Base-by-base conservation (phyloP, 2,113 vertebrate species). In the Syrrhaptes paradoxus region DNA sequence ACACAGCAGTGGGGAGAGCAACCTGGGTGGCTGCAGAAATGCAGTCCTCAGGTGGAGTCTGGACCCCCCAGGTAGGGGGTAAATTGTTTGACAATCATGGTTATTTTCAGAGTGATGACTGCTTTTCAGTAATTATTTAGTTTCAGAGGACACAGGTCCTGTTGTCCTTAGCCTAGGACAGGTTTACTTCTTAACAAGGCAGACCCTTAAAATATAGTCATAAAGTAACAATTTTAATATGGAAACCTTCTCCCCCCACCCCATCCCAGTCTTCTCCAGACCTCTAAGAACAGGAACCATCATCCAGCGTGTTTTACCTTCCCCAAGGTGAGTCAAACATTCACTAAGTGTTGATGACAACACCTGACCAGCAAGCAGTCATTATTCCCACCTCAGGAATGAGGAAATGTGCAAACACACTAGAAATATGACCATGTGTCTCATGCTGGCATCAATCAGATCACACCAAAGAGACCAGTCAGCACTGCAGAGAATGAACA, bases 371-470 rank as follows among this genome's bases (percentile, higher is more conserved):
- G 51, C n/a, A 38, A 54, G 48, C 45, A 75, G 70, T n/a, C 38
- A 34, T 34, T 63, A 66, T 52, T 18, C 61, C 34, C 61, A 59
- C 46, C 45, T 67, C 3, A 3, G 51, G 41, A 94, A 87, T 6
- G 55, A 87, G 87, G 61, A 85, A 75, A 55, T 7, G 20, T 75
- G 65, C 54, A 89, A 72, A 71, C 29, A 20, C 61, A 22, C 62
- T 19, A 84, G 72, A 49, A 63, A 90, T 45, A 45, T 1, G 31
- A 61, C 38, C 38, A 5, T 18, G 78, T 55, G 43, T 91, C 87
- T 91, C 87, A 85, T 4, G n/a, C 59, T 93, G 72, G 75, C 74
- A 93, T 58, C 90, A 10, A 54, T 62, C 82, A 84, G 26, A 24
- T 80, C 75, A 70, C 85, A 84, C 54, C 59, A 84, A n/a, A 43